A percentile compares a stretch with the other conserved stretches of the same genome.
These are phyloP conservation scores for Dynastes hyllus DNA, from an alignment of 2,888 invertebrate genomes.

Conservation along the genomic window DNA sequence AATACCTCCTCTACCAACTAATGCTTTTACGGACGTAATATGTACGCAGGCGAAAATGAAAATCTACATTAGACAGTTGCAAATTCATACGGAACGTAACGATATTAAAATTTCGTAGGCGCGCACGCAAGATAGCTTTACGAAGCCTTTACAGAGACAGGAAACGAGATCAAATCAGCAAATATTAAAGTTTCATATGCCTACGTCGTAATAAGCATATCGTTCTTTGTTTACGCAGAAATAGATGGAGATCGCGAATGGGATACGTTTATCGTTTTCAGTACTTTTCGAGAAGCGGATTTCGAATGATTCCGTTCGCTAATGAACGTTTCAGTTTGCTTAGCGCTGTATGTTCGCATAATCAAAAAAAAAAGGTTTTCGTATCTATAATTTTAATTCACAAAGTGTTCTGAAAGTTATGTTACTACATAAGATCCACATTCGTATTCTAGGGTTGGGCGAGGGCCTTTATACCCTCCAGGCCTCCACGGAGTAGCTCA, in stretches of 20 bases:
- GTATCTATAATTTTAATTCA: too few relatives aligned
- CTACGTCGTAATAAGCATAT: background rate
- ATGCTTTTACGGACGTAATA: background rate
- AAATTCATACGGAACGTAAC: background rate
- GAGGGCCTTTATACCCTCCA: too few relatives aligned
- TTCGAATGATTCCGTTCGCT: background rate
- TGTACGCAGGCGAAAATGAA: conserved; percentile 1
- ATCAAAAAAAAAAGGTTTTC: too few relatives aligned
- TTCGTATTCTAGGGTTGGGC: too few relatives aligned
- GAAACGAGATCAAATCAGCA: background rate
- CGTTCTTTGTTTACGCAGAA: background rate
- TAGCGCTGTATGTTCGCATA: too few relatives aligned
- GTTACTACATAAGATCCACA: too few relatives aligned
- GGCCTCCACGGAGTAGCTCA: too few relatives aligned
- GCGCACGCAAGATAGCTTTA: too few relatives aligned
- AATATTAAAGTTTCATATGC: background rate
- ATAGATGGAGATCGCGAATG: too few relatives aligned
- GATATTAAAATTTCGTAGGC: background rate
- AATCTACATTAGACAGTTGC: conserved; percentile 5
- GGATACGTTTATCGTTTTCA: background rate
- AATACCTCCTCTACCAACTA: background rate
- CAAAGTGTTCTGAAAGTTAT: too few relatives aligned
- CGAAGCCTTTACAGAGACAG: background rate
- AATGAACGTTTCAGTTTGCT: too few relatives aligned
- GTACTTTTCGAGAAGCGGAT: background rate